Evolutionary conservation across 2,888 invertebrate species (phyloP), one percentile per base, ranked within the genome.

Genomic region (Calliopum simillimum): DNA sequence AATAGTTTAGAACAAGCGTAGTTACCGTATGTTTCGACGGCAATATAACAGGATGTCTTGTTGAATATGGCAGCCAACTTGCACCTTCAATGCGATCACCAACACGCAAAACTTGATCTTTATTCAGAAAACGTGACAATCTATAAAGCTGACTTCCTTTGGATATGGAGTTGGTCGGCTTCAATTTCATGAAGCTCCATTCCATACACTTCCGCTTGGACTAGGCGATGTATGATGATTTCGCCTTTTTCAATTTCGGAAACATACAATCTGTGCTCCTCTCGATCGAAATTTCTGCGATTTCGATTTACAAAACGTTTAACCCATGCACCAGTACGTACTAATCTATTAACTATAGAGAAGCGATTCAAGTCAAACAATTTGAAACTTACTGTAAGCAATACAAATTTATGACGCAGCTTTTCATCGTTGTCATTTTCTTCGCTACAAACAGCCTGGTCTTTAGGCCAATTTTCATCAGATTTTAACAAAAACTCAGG

Each of bases 1-100:
- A 23, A n/a, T 66, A 5, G 6, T 12, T 14, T 21, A 56, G 23
- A 21, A 66, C 21, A 4, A 67, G 53, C n/a, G 4, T 33, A 4
- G 67, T 46, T 2, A 67, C n/a, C 3, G 6, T 44, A n/a, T 43
- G 53, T 2, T 51, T 25, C 1, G 65, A 19, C 12, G 72, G 72
- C 68, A 71, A 25, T 6, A 72, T 68, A n/a, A 71, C 69, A 3
- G 65, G 69, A 8, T 46, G 59, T 16, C 23, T 69, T 19, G 63
- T 49, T 5, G 25, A 21, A 46, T 55, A 68, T 11, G 73, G 53
- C 2, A 71, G 63, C 58, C 63, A 73, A 47, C 66, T 68, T 6
- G 71, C 68, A 43, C 51, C 68, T 53, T 74, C 68, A 21, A 65
- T 59, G 6, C 71, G 69, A 33, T 70, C 71, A 41, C 23, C 23